Evolutionary conservation across 2,797 vertebrate species (phyloP).

Genomic region (Agapornis canus): DNA sequence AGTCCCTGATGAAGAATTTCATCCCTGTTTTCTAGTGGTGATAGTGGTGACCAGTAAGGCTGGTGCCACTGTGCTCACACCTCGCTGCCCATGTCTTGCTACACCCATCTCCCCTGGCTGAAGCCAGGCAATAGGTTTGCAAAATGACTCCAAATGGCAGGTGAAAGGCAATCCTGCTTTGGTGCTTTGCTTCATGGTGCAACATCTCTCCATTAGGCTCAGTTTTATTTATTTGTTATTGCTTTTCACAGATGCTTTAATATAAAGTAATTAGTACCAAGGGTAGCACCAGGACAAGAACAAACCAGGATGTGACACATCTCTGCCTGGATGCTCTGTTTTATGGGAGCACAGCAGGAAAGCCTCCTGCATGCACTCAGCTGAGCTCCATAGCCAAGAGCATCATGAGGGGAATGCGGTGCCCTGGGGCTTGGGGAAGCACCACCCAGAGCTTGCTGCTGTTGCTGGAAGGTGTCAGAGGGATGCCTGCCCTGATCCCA

Average conservation of each 20-base stretch:
- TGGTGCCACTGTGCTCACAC: rapidly evolving
- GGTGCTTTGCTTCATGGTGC: background rate
- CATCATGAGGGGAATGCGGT: rapidly evolving
- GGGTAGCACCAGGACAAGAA: background rate
- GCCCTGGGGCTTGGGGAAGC: rapidly evolving
- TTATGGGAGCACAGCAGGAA: background rate
- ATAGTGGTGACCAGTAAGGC: background rate
- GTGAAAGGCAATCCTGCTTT: background rate
- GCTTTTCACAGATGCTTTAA: background rate
- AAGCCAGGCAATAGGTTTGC: background rate
- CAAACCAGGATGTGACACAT: background rate
- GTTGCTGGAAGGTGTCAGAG: background rate
- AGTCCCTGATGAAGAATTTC: background rate
- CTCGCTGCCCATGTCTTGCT: rapidly evolving
- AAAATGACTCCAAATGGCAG: background rate
- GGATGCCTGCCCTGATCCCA: rapidly evolving
- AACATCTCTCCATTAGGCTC: background rate
- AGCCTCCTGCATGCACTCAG: background rate
- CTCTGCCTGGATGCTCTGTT: background rate
- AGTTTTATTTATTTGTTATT: background rate
- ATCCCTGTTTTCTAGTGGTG: background rate
- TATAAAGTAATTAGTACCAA: background rate
- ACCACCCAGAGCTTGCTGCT: background rate
- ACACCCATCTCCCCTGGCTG: background rate
- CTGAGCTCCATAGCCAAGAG: background rate